Conservation (phyloP, 2,888 invertebrate species). For the Aspidiotus destructor region DNA sequence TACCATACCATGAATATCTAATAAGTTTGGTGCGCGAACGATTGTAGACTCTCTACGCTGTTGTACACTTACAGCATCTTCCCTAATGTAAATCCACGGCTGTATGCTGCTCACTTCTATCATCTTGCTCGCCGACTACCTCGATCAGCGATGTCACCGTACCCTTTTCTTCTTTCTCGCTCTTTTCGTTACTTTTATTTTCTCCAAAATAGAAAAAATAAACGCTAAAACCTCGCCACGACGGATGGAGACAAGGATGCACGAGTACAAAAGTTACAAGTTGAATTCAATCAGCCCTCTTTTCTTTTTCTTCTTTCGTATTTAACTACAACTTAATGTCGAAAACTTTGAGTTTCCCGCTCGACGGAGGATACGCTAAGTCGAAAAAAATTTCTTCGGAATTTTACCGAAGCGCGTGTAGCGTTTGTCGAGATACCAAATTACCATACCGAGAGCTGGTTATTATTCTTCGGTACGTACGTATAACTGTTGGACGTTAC, state of each 20-base stretch:
- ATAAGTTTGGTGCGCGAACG: conserved; percentile 18
- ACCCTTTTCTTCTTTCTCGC: no score
- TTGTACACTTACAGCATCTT: not conserved
- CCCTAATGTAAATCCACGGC: not conserved
- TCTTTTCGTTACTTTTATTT: no score
- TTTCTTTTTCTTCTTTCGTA: not conserved
- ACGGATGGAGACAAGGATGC: no score
- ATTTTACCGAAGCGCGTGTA: not conserved
- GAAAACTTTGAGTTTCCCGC: not conserved
- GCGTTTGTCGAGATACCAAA: not conserved
- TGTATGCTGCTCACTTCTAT: not conserved
- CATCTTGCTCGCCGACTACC: not conserved
- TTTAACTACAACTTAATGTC: not conserved
- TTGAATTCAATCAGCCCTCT: not conserved
- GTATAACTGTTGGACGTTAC: no score
- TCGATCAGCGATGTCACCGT: no score
- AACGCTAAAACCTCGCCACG: no score
- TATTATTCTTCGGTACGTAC: no score
- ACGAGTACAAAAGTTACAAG: not conserved
- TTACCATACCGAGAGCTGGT: not conserved
- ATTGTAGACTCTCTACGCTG: conserved; percentile 8
- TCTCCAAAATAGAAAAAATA: no score
- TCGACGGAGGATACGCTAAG: not conserved
- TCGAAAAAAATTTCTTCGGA: not conserved
- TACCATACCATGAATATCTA: conserved; percentile 32